phyloP scores from a whole-genome alignment of 2,888 invertebrate genomes.

The Lepeophtheirus nordmannii region DNA sequence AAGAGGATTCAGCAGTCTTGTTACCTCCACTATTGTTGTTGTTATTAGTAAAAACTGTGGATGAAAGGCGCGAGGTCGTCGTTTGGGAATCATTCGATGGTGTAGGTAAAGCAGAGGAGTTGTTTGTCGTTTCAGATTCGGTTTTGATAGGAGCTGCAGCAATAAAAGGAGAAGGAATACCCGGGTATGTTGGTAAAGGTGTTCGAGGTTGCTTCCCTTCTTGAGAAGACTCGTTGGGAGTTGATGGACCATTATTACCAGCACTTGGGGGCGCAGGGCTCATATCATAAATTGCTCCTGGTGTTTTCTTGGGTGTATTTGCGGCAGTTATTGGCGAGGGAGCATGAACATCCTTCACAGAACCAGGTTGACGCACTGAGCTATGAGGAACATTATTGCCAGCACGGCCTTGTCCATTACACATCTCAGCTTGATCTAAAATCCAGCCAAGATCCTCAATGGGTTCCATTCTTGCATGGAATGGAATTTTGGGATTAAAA shows the following conservation, averaged over 20 bases:
- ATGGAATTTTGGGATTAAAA: constrained; percentile 22
- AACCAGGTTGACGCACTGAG: constrained; percentile 46
- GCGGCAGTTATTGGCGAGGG: neutral
- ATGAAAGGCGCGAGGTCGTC: neutral
- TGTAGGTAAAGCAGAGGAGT: neutral
- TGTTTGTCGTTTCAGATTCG: neutral
- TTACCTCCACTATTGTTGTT: neutral
- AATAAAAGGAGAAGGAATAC: constrained; percentile 15
- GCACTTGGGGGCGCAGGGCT: constrained; percentile 17
- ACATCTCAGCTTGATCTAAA: constrained; percentile 16
- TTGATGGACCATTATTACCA: constrained; percentile 9
- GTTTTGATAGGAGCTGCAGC: neutral
- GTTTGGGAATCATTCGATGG: neutral
- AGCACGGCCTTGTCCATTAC: constrained; percentile 30
- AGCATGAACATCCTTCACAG: constrained; percentile 43
- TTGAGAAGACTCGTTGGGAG: constrained; percentile 8
- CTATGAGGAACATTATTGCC: constrained; percentile 35
- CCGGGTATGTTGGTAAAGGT: constrained; percentile 15
- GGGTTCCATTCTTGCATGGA: constrained; percentile 18
- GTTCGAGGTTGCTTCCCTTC: constrained; percentile 5
- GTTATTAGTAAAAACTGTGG: constrained; percentile 9
- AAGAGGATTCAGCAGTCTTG: neutral
- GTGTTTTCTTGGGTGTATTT: constrained; percentile 7
- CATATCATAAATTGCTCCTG: constrained; percentile 13
- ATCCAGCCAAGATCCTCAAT: constrained; percentile 21